Evolutionary conservation across 2,113 vertebrate genomes (phyloP), one percentile per base, ranked within the genome.

Genomic region (Miniopterus natalensis): DNA sequence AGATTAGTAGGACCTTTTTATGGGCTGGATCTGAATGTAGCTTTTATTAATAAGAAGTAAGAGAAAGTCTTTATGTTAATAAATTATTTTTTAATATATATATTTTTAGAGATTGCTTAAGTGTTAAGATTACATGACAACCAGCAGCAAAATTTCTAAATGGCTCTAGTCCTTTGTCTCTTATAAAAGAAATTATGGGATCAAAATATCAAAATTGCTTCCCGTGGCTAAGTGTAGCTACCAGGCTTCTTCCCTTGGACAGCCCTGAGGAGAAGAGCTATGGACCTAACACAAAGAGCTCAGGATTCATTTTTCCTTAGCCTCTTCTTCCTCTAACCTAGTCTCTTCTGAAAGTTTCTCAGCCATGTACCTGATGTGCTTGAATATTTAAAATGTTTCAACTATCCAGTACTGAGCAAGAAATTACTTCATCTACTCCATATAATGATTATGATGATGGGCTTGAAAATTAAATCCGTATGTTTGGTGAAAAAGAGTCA

Each of bases 301-400:
- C 57, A 42, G 31, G 31, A 57, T 17, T n/a, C 42, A 25, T 66
- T 31, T 18, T 23, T 15, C 27, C 5, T 27, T 42, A 18, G 15
- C 3, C 25, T 88, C 6, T 3, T 84, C 93, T 68, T 45, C 12
- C 20, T 86, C 55, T 55, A 31, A 80, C 17, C n/a, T 71, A 45
- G 25, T 94, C 20, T 88, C 65, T 88, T 93, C 70, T 47, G 36
- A 47, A 93, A 63, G 17, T 77, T 90, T 94, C 71, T 81, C 27
- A 95, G 70, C 6, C 31, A 36, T 20, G 4, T 49, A 59, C 20
- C 20, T 79, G 42, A 57, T 75, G 86, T 13, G n/a, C 17, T 66
- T 70, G 49, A 73, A 12, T 71, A 66, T 36, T 91, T 74, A 74
- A 84, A 61, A 55, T 2, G 36, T 89, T 70, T 95, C 53, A 57